A percentile compares a stretch with the other conserved stretches of the same genome.
These are phyloP conservation scores for Austrolebias charrua DNA, from an alignment of 2,797 vertebrate species.

Conservation along the genomic window DNA sequence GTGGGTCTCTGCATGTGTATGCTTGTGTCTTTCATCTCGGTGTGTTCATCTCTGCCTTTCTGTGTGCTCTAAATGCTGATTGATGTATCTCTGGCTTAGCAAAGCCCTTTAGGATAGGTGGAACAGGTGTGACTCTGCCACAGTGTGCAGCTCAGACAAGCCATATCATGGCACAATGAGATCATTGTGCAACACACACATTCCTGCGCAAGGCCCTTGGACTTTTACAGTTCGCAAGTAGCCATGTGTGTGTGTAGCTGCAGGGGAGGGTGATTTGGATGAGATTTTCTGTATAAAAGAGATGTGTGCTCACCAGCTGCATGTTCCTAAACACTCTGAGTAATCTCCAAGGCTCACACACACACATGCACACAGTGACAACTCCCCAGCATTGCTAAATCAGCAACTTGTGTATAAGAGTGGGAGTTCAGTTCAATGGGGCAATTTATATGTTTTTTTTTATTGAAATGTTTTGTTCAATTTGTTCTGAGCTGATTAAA, in stretches of 20 bases:
- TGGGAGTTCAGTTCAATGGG: constrained; percentile 40
- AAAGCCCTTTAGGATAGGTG: constrained; percentile 81
- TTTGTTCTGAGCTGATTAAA: constrained; percentile 17
- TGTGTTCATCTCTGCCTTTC: constrained; percentile 27
- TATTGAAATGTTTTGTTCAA: constrained; percentile 31
- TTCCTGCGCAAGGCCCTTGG: constrained; percentile 78
- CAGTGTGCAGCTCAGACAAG: constrained; percentile 79
- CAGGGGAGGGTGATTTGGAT: constrained; percentile 75
- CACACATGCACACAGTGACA: constrained; percentile 40
- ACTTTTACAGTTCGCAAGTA: constrained; percentile 77
- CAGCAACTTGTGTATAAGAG: constrained; percentile 40
- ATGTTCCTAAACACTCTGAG: constrained; percentile 63
- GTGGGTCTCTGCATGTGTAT: constrained; percentile 42
- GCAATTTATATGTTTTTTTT: constrained; percentile 29
- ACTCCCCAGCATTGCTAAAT: constrained; percentile 53
- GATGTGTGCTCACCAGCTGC: constrained; percentile 67
- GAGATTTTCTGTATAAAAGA: constrained; percentile 69
- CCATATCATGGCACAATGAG: constrained; percentile 80
- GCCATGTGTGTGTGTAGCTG: constrained; percentile 64
- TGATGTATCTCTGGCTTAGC: constrained; percentile 81
- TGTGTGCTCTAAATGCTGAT: constrained; percentile 72
- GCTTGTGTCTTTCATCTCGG: constrained; percentile 42
- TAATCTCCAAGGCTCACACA: constrained; percentile 39
- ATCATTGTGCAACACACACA: constrained; percentile 82
- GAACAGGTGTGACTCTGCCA: constrained; percentile 87